Evolutionary conservation across 2,113 vertebrate species (phyloP), one percentile per base, ranked within the genome.

Genomic region (Myrmecophaga tridactyla): DNA sequence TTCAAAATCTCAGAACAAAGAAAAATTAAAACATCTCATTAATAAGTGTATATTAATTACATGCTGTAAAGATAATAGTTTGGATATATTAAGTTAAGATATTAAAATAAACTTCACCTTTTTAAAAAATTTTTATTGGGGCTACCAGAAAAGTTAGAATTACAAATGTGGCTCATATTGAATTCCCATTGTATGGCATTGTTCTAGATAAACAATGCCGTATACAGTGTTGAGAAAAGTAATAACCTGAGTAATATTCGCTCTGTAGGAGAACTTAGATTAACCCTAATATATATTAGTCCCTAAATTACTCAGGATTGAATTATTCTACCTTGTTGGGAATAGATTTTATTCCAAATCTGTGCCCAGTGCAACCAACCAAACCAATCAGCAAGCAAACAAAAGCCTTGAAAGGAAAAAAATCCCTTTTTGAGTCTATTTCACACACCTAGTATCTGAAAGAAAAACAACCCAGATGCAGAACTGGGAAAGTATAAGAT

Each of bases 371-470:
- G 41, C 89, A 93, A 86, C 29, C 41, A 92, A 53, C 13, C 51
- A 92, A 48, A n/a, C 3, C 18, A 91, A 89, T 90, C 41, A 88
- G 51, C 3, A 62, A 95, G 58, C 41, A 94, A 94, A 90, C 6
- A 43, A 72, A 91, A 78, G 65, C 46, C 6, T 48, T 89, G 18
- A 89, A 60, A 21, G 62, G 7, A 77, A 83, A 77, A 83, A 51
- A 81, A 78, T 83, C 11, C 56, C 43, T 31, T 86, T 95, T 43
- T 73, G 27, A 51, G 43, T 67, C 31, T 72, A 60, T 53, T 80
- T 78, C 29, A 84, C 56, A 92, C 5, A 88, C 17, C 27, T 53
- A 46, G 12, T 77, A 56, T 65, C 4, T 1, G 80, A 82, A 84
- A 70, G 65, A 81, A 77, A 87, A 53, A 36, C 20, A 86, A 41